phyloP scores from a whole-genome alignment of 64 coral and sea anemone species.

The Acropora tenuis region DNA sequence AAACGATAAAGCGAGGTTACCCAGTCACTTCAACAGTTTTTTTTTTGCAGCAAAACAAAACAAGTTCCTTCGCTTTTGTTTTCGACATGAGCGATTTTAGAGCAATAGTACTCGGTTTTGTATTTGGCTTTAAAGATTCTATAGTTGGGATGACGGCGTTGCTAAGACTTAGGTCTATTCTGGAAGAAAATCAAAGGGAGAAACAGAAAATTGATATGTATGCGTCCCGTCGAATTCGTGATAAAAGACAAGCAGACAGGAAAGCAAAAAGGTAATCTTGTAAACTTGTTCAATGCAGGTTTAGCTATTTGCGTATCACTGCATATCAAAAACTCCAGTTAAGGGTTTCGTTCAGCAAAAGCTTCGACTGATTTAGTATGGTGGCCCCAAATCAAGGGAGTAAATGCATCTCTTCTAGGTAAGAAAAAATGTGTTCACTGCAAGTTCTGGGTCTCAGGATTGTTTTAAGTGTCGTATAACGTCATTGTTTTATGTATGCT shows the following conservation, averaged over 20 bases:
- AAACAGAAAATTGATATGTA: slow-evolving; percentile 39
- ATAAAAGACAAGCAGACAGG: background rate
- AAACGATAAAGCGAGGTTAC: background rate
- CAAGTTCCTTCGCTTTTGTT: background rate
- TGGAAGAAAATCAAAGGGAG: slow-evolving; percentile 64
- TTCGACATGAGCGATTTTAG: slow-evolving; percentile 83
- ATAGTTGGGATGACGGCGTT: slow-evolving; percentile 75
- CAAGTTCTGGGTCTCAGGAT: too few relatives aligned
- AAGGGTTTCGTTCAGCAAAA: background rate
- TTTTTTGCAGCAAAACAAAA: background rate
- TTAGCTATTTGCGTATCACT: too few relatives aligned
- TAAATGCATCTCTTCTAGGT: too few relatives aligned
- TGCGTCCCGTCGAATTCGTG: background rate
- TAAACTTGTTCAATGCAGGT: too few relatives aligned
- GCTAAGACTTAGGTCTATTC: slow-evolving; percentile 56
- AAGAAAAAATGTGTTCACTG: too few relatives aligned
- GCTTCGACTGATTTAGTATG: too few relatives aligned
- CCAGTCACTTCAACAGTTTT: background rate
- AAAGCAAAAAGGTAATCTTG: slow-evolving; percentile 9
- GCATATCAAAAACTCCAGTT: too few relatives aligned
- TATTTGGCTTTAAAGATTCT: slow-evolving; percentile 88
- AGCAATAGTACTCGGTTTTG: slow-evolving; percentile 78
- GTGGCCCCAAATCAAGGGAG: too few relatives aligned
- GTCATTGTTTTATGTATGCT: too few relatives aligned
- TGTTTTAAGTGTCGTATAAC: too few relatives aligned